Conservation (phyloP, 1,140 invertebrate genomes). For the Leguminivora glycinivorella region DNA sequence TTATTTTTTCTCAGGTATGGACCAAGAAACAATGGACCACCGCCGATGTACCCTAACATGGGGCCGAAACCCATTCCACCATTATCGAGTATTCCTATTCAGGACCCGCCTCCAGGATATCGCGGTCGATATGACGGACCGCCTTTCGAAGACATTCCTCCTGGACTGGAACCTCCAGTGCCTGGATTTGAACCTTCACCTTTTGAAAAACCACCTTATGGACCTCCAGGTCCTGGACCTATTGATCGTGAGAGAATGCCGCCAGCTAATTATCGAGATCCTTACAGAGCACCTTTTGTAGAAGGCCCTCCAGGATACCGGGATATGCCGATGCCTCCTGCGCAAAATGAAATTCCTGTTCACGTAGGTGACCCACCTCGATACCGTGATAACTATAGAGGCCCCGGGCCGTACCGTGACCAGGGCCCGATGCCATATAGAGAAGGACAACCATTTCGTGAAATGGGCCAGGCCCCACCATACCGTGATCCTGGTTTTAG, state of each 20-base stretch:
- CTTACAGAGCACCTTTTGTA: constrained; percentile 56
- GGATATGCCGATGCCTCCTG: constrained; percentile 53
- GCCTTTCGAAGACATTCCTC: constrained; percentile 72
- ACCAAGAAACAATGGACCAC: constrained; percentile 60
- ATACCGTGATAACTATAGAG: constrained; percentile 64
- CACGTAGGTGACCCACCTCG: constrained; percentile 60
- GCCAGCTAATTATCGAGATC: constrained; percentile 64
- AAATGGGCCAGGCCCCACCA: constrained; percentile 45
- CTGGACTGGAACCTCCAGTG: constrained; percentile 76
- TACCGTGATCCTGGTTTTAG: constrained; percentile 64
- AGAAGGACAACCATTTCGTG: constrained; percentile 64
- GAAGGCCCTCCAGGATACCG: constrained; percentile 58
- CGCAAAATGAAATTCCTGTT: constrained; percentile 61
- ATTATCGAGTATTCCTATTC: constrained; percentile 42
- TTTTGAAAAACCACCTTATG: constrained; percentile 69
- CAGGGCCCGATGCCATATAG: constrained; percentile 56
- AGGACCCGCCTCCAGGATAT: constrained; percentile 58
- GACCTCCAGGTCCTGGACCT: constrained; percentile 53
- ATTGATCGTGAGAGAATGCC: constrained; percentile 67
- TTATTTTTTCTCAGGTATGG: constrained; percentile 66
- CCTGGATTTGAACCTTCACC: constrained; percentile 77
- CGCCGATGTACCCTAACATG: constrained; percentile 56
- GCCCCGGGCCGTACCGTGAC: constrained; percentile 56
- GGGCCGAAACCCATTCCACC: constrained; percentile 55
- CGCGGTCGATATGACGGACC: constrained; percentile 66